Base-by-base conservation (phyloP, 2,888 invertebrate species). In the Cylindroiulus punctatus region DNA sequence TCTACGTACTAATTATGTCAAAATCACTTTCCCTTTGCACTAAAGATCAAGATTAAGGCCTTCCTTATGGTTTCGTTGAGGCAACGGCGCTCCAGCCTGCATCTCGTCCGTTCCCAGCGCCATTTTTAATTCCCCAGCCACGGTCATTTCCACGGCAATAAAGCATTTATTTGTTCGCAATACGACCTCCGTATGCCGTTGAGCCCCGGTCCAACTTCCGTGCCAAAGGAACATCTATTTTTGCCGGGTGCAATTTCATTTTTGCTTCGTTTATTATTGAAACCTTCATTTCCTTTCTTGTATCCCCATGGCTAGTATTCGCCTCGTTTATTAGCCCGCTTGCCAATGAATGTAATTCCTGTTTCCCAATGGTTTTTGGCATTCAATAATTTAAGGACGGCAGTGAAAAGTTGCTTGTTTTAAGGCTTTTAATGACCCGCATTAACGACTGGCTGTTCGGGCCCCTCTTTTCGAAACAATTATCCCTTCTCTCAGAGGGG, bases 201-300 rank as follows among this genome's bases (percentile, higher is more conserved):
- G 65, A 65, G 65, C 26, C 65, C 65, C 2, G 65, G 65, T 65
- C 65, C 65, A 26, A 65, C 65, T 65, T 65, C 65, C 65, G 65
- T 52, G 52, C 14, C 52, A 19, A 52, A n/a, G 52, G 52, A n/a
- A 52, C 52, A 52, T 65, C 22, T 65, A 65, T 65, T 65, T 65
- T 26, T 26, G 26, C 26, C 65, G 65, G 65, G 65, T 65, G 65
- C 65, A 26, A 65, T 65, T 65, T 65, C 65, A 65, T 65, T 65
- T 65, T 65, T 65, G 65, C 65, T 65, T 65, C 65, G 65, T 65
- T 65, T 65, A 65, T 65, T 65, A 65, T 65, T 65, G 65, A 65
- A 65, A 65, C 65, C 65, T 65, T 65, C 65, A 65, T 65, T 65
- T 65, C 65, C 65, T 65, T 65, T 65, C 65, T 65, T 26, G 65